Evolutionary conservation across 1,140 invertebrate species (phyloP), one percentile per base, ranked within the genome.

Genomic region (Bombus ignitus): DNA sequence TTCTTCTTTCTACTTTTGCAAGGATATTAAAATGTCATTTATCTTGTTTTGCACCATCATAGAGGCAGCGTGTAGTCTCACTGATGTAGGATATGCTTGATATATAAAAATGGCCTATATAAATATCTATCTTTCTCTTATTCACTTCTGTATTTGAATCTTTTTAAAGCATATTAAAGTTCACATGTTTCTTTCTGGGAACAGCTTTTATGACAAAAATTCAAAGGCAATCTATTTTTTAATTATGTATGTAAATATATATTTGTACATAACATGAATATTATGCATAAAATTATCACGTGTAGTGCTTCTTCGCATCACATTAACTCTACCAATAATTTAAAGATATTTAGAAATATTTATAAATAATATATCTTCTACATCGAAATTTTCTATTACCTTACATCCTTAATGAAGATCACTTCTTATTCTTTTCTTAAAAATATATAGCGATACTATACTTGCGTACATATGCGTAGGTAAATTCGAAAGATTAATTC

Each of bases 51-150:
- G 93, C 93, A 93, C 89, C 85, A 66, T 87, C 88, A 92, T 93
- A 94, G 93, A 91, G 85, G 87, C 92, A 92, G 82, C 88, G 90
- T 89, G 88, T 94, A 94, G 92, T 91, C 68, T 91, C 84, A 91
- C 81, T 81, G 53, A 89, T 44, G 85, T 90, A 89, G 85, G 77
- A 87, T 83, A 62, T 81, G 89, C 87, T 91, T 89, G 79, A 84
- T 39, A 53, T 72, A 82, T 42, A 70, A 42, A 62, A 70, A 44
- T 80, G 32, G 62, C 37, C 32, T 76, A 83, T 68, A 85, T 68
- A 81, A 66, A 81, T 59, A 78, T 81, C 22, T 86, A 82, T 86
- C 42, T 82, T 53, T 76, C 59, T 70, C 66, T 66, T 75, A 39
- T 78, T 76, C 71, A 86, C 32, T 82, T 86, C 59, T 44, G 66